These are phyloP conservation scores for Periophthalmodon schlosseri DNA, from an alignment of 2,113 vertebrate genomes.

Conservation along the genomic window DNA sequence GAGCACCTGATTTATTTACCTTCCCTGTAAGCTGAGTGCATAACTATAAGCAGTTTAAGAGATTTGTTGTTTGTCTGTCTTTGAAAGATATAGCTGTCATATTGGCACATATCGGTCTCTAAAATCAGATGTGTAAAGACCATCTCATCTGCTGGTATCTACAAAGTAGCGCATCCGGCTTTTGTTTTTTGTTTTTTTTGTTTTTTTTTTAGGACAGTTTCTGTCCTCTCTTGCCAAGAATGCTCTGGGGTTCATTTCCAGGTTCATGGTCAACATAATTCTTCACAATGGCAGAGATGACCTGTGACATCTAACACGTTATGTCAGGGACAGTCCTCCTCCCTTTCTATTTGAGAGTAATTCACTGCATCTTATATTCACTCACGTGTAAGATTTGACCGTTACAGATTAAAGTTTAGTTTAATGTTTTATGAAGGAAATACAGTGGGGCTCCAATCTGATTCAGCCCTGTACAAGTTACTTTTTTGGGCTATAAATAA, in stretches of 20 bases:
- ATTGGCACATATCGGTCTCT: neutral
- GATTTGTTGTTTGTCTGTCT: slow-evolving; percentile 54
- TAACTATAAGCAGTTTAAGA: slow-evolving; percentile 65
- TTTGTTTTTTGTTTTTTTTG: neutral
- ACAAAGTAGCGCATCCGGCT: neutral
- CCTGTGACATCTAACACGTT: neutral
- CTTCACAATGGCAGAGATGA: neutral
- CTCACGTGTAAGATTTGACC: neutral
- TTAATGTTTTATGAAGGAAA: neutral
- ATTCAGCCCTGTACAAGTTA: neutral
- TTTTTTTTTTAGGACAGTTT: neutral
- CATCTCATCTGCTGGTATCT: neutral
- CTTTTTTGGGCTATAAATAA: neutral
- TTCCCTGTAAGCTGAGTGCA: slow-evolving; percentile 17
- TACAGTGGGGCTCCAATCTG: too few relatives aligned
- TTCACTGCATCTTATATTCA: neutral
- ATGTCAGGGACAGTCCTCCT: neutral
- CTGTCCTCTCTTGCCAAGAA: neutral
- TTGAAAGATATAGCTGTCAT: slow-evolving; percentile 1
- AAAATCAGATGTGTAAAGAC: neutral
- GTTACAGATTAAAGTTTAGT: neutral
- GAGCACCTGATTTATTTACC: neutral
- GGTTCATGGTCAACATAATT: neutral
- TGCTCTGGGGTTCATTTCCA: neutral
- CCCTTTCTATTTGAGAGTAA: neutral